Evolutionary conservation across 92 coral and sea anemone species (phyloP).

Genomic region (Heliopora coerulea): DNA sequence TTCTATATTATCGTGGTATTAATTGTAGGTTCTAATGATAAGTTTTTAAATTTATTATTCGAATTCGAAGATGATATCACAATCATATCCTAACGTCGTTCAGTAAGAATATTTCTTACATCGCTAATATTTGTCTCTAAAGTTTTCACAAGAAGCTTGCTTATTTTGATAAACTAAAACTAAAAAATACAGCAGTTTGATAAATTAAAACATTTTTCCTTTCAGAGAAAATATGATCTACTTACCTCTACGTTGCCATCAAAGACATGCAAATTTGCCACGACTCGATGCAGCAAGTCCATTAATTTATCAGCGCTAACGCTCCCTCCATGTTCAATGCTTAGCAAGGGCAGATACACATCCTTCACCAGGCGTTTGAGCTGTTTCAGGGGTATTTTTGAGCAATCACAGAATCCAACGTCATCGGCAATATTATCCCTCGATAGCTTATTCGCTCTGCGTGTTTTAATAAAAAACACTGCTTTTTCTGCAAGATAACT

Average conservation of each 20-base stretch:
- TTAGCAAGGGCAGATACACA: constrained; percentile 88
- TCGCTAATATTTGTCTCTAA: too few relatives aligned
- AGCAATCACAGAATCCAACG: constrained; percentile 94
- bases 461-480: constrained; percentile 76
- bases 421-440: constrained; percentile 86
- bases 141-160: too few relatives aligned
- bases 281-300: constrained; percentile 94
- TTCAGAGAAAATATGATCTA: not conserved
- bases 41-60: too few relatives aligned
- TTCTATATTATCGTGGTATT: too few relatives aligned
- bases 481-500: constrained; percentile 80
- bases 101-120: too few relatives aligned
- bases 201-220: not conserved
- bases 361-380: constrained; percentile 73
- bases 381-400: constrained; percentile 69
- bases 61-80: too few relatives aligned
- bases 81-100: too few relatives aligned
- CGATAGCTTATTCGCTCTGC: constrained; percentile 69
- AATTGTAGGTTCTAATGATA: too few relatives aligned
- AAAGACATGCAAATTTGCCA: constrained; percentile 80
- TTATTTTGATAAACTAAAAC: too few relatives aligned
- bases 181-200: too few relatives aligned
- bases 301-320: constrained; percentile 97
- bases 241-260: constrained; percentile 78
- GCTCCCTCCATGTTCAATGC: constrained; percentile 97